Evolutionary conservation across 2,797 vertebrate genomes (phyloP).

Genomic region (Lophotriccus pileatus): DNA sequence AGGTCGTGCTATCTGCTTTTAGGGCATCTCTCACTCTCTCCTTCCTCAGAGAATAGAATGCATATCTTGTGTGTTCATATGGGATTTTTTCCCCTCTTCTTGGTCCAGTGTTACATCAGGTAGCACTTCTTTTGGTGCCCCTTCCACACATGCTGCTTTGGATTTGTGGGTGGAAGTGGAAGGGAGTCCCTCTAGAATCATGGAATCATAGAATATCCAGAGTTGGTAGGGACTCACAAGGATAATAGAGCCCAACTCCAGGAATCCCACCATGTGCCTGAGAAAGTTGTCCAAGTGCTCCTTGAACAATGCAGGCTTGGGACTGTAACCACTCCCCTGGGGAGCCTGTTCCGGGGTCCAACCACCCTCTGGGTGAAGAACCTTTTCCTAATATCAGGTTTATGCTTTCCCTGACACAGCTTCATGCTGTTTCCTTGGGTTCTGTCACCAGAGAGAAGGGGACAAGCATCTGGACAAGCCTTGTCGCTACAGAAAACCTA

Average conservation of each 20-base stretch:
- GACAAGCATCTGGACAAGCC: not conserved
- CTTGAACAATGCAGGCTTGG: not conserved
- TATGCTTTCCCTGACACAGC: not conserved
- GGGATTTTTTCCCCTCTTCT: rapidly evolving
- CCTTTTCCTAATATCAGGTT: not conserved
- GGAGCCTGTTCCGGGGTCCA: not conserved
- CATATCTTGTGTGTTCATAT: not conserved
- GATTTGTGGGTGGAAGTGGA: not conserved
- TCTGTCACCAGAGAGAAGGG: not conserved
- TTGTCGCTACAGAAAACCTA: not conserved
- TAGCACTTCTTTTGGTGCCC: not conserved
- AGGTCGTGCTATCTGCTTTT: not conserved
- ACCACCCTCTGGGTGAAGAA: not conserved
- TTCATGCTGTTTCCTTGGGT: not conserved
- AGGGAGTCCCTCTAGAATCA: not conserved
- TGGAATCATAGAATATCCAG: not conserved
- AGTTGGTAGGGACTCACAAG: too few species aligned
- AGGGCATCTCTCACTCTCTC: not conserved
- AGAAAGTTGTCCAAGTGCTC: not conserved
- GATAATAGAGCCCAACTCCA: not conserved
- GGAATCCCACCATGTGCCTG: not conserved
- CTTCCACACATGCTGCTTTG: rapidly evolving
- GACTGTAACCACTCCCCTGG: too few species aligned
- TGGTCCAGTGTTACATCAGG: not conserved
- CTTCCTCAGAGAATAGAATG: not conserved